Percentiles rank a stretch among this genome's conserved stretches.
Conservation (phyloP, 2,888 invertebrate species). For the Enchytraeus crypticus region DNA sequence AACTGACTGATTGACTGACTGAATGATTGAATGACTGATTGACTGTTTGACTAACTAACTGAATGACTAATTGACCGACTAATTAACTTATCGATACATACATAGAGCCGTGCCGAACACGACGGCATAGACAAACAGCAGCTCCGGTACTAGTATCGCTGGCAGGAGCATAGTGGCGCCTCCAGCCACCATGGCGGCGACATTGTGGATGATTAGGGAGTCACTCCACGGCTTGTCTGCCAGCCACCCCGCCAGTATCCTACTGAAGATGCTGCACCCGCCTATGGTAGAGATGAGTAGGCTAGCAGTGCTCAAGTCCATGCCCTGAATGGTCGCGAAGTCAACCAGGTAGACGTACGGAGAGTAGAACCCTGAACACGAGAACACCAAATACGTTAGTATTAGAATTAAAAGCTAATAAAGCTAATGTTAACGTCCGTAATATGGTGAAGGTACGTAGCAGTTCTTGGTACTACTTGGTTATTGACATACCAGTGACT, state of each 20-base stretch:
- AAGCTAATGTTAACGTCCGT: no score
- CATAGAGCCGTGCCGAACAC: conserved; percentile 70
- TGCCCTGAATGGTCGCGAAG: conserved; percentile 28
- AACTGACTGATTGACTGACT: no score
- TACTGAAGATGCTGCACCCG: conserved; percentile 26
- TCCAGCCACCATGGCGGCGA: conserved; percentile 81
- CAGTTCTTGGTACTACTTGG: no score
- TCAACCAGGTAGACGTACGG: conserved; percentile 43
- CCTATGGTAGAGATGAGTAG: conserved; percentile 48
- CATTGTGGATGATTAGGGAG: conserved; percentile 76
- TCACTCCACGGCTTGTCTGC: conserved; percentile 70
- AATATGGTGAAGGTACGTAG: no score
- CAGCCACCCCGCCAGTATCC: conserved; percentile 54
- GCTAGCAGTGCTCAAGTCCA: conserved; percentile 50
- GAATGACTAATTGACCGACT: no score
- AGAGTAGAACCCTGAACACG: conserved; percentile 13
- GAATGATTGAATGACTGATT: no score
- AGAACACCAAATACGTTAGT: no score
- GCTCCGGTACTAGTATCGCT: conserved; percentile 54
- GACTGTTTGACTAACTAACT: no score
- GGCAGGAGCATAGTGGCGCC: conserved; percentile 75
- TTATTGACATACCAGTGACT: no score
- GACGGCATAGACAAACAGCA: conserved; percentile 68
- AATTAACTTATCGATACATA: no score
- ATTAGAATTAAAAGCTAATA: no score